These are phyloP conservation scores for Oenanthe melanoleuca DNA, from an alignment of 2,113 vertebrate species.

Conservation along the genomic window DNA sequence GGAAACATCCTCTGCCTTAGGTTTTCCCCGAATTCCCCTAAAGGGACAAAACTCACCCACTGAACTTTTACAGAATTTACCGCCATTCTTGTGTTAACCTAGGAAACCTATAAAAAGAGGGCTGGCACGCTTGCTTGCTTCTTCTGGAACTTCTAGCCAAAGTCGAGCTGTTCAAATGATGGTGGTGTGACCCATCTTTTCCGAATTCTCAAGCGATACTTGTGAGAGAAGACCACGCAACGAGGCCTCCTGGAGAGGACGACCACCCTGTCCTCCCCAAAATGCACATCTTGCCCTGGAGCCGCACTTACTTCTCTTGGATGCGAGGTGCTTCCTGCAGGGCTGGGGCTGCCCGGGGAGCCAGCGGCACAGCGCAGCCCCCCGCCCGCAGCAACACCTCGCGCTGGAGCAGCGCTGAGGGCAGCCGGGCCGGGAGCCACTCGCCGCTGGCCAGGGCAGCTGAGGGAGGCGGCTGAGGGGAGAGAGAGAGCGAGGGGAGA, in stretches of 20 bases:
- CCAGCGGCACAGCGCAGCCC: background rate
- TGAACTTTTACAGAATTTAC: background rate
- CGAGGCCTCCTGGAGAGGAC: background rate
- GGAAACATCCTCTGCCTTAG: background rate
- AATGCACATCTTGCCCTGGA: background rate
- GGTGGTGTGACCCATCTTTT: background rate
- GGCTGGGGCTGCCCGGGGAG: background rate
- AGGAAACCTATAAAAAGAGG: background rate
- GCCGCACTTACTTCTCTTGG: background rate
- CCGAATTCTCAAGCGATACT: background rate
- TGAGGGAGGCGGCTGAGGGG: fast-evolving
- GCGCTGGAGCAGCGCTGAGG: fast-evolving
- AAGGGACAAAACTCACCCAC: background rate
- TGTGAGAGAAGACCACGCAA: background rate
- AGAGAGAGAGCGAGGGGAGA: too few relatives aligned
- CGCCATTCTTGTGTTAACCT: background rate
- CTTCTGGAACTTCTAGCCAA: background rate
- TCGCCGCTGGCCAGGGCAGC: too few relatives aligned
- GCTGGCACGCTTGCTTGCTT: background rate
- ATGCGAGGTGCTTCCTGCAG: background rate
- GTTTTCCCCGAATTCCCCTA: background rate
- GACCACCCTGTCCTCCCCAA: background rate
- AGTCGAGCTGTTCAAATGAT: background rate
- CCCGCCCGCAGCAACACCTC: background rate
- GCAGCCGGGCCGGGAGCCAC: too few relatives aligned